Percentiles rank a stretch among this genome's conserved stretches.
Evolutionary conservation across 2,888 invertebrate genomes (phyloP).

Genomic region (Hydrotaea cyrtoneurina): DNA sequence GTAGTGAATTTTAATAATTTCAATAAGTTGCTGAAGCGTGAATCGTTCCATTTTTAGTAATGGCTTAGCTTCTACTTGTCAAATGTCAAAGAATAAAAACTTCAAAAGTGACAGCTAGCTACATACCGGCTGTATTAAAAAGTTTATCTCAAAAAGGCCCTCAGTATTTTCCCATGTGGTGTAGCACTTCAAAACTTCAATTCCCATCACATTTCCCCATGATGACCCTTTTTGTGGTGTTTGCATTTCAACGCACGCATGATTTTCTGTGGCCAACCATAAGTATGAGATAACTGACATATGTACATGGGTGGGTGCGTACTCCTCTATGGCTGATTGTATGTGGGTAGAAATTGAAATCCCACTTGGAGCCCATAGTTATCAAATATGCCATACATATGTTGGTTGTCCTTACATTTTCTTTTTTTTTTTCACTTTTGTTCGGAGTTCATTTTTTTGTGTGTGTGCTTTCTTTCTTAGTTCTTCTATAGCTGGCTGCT

Average conservation of each 20-base stretch:
- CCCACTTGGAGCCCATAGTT: neutral
- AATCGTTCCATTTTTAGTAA: too few relatives aligned
- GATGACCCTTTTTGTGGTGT: slow-evolving; percentile 35
- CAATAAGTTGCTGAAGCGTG: too few relatives aligned
- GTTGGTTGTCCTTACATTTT: slow-evolving; percentile 11
- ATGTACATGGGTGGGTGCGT: neutral
- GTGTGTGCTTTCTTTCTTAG: too few relatives aligned
- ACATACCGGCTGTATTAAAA: too few relatives aligned
- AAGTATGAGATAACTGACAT: slow-evolving; percentile 54
- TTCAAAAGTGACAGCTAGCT: too few relatives aligned
- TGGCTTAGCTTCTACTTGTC: too few relatives aligned
- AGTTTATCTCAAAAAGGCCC: too few relatives aligned
- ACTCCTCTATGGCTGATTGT: slow-evolving; percentile 25
- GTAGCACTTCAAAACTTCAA: neutral
- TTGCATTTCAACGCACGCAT: slow-evolving; percentile 57
- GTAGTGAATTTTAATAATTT: too few relatives aligned
- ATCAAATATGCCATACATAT: slow-evolving; percentile 19
- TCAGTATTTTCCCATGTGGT: too few relatives aligned
- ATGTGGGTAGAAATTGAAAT: neutral
- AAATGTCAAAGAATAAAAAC: too few relatives aligned
- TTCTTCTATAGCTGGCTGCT: neutral
- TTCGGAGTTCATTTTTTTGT: slow-evolving; percentile 1
- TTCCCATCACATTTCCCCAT: slow-evolving; percentile 5
- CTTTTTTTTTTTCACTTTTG: slow-evolving; percentile 34
- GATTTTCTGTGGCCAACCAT: slow-evolving; percentile 58